phyloP scores from a whole-genome alignment of 2,113 vertebrate species.

The Mesembrinibis cayennensis region DNA sequence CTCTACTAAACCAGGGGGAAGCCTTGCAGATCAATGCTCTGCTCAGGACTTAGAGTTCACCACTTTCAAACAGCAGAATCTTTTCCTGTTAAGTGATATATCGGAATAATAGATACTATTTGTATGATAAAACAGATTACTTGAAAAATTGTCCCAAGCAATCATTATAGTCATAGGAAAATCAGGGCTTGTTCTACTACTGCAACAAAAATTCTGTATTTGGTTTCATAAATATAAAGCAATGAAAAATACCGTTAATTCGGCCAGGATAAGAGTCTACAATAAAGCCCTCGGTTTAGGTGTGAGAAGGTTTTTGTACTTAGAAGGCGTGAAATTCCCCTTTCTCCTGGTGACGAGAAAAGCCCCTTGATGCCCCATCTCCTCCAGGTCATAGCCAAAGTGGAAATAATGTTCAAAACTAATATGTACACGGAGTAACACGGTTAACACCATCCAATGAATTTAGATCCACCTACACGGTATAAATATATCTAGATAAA shows the following conservation, averaged over 20 bases:
- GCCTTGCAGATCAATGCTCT: conserved; percentile 24
- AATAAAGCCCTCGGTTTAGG: conserved; percentile 23
- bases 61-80: neutral
- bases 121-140: neutral
- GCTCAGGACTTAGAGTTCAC: neutral
- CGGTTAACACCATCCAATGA: conserved; percentile 73
- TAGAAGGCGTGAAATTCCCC: conserved; percentile 27
- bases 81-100: conserved; percentile 15
- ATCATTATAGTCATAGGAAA: conserved; percentile 27
- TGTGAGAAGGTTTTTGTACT: conserved; percentile 35
- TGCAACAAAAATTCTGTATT: conserved; percentile 45
- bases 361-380: conserved; percentile 37
- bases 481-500: conserved; percentile 80
- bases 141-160: neutral
- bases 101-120: conserved; percentile 6
- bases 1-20: neutral
- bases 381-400: conserved; percentile 64
- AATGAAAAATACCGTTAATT: conserved; percentile 45
- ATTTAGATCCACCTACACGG: conserved; percentile 74
- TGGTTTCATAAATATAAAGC: conserved; percentile 58
- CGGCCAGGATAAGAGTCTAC: conserved; percentile 4
- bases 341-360: conserved; percentile 33
- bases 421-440: conserved; percentile 71
- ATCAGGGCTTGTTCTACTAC: conserved; percentile 5
- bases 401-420: conserved; percentile 75